Base-by-base conservation (phyloP, 2,797 vertebrate genomes). In the Parauchenoglanis punctatus region DNA sequence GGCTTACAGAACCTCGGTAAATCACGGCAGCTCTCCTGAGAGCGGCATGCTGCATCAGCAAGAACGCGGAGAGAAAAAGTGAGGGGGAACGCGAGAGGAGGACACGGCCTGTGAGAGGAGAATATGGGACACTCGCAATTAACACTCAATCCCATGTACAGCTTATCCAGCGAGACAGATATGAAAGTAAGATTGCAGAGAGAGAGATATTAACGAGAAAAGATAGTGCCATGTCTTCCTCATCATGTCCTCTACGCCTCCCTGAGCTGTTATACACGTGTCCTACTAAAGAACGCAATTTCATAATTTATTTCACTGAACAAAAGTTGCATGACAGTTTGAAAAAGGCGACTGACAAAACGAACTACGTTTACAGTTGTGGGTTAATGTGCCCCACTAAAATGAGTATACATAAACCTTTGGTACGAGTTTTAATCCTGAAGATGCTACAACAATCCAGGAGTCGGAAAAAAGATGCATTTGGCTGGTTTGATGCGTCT, bases 191-290 rank as follows among this genome's bases (percentile, higher is more conserved):
- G 31, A 59, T 12, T 28, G n/a, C 10, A 75, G 20, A 25, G 70
- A 73, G n/a, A 77, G n/a, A 77, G 6, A 18, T 7, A 31, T 18
- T 10, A 5, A 46, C 4, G 4, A 3, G 10, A 12, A 23, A 23
- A 80, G 23, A 80, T 15, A 84, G 85, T 81, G 86, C 89, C 87
- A 84, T 49, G 4, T 63, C 56, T n/a, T 28, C 20, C 61, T 59
- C 75, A 56, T 63, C 75, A 40, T 20, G 25, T 61, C 44, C 40
- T 40, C 59, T 12, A 67, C 52, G 46, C 28, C 49, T 86, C 85
- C 46, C 25, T 1, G 17, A 75, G 40, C 5, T 54, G 12, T 49
- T 13, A 13, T 13, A n/a, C 46, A n/a, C 46, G 18, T 0, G 20
- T 23, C 20, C 70, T 4, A 10, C 40, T 25, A 3, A 46, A 46